A percentile compares a stretch with the other conserved stretches of the same genome.
Conservation (phyloP, 2,888 invertebrate genomes). For the Drosophila merina region DNA sequence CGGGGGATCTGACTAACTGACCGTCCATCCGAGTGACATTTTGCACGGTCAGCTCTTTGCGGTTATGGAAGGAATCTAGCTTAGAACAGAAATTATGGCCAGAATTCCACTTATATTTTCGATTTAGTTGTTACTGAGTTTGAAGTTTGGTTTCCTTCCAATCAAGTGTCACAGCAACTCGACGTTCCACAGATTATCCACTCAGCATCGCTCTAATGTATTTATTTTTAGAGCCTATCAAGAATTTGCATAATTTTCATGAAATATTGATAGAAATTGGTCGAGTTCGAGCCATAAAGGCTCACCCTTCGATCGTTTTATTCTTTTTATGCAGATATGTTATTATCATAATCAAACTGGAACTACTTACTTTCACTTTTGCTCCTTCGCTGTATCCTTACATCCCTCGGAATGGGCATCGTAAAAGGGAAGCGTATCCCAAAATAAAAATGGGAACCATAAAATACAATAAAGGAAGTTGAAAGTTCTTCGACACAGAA, state of each 20-base stretch:
- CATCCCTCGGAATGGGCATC: slow-evolving; percentile 12
- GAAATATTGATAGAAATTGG: slow-evolving; percentile 49
- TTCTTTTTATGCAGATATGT: slow-evolving; percentile 36
- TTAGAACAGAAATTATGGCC: not conserved
- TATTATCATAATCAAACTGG: slow-evolving; percentile 71
- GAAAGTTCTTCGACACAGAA: slow-evolving; percentile 79
- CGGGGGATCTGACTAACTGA: slow-evolving; percentile 1
- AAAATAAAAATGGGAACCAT: slow-evolving; percentile 55
- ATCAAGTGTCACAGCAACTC: too few species aligned
- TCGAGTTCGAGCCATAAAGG: slow-evolving; percentile 39
- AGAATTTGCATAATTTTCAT: slow-evolving; percentile 73
- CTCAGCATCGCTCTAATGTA: not conserved
- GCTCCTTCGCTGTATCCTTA: slow-evolving; percentile 1
- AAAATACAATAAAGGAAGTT: slow-evolving; percentile 80
- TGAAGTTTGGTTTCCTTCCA: too few species aligned
- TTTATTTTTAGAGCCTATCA: slow-evolving; percentile 18
- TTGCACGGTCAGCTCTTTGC: slow-evolving; percentile 1
- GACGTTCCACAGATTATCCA: too few species aligned
- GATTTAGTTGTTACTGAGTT: slow-evolving; percentile 11
- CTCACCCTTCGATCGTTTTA: slow-evolving; percentile 11
- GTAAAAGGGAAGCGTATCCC: slow-evolving; percentile 35
- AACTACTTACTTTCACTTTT: slow-evolving; percentile 46
- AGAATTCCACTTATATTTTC: not conserved
- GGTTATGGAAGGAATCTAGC: not conserved
- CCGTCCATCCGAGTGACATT: slow-evolving; percentile 42